These are phyloP conservation scores for Elymnias hypermnestra DNA, from an alignment of 1,140 invertebrate genomes.

Conservation along the genomic window DNA sequence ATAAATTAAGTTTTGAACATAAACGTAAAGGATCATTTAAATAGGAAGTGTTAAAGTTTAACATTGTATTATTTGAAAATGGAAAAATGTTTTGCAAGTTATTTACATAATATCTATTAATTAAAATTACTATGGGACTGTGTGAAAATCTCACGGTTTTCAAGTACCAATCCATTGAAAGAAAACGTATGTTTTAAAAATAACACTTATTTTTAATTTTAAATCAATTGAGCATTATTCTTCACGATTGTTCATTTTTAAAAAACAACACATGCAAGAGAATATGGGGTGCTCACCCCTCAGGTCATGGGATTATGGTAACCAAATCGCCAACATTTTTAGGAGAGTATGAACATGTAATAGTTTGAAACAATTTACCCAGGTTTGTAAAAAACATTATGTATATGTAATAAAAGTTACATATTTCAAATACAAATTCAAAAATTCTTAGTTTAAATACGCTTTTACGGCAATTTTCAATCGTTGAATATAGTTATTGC, in stretches of 20 bases:
- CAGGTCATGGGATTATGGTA: constrained; percentile 2
- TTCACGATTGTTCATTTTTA: constrained; percentile 51
- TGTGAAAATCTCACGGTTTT: constrained; percentile 1
- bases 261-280: constrained; percentile 56
- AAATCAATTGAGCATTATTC: constrained; percentile 30
- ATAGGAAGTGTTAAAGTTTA: too few relatives aligned
- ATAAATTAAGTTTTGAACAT: too few relatives aligned
- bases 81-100: too few relatives aligned
- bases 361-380: not conserved
- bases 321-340: not conserved
- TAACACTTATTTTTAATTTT: constrained; percentile 37
- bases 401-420: too few relatives aligned
- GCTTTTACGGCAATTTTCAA: too few relatives aligned
- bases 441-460: too few relatives aligned
- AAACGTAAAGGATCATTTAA: too few relatives aligned
- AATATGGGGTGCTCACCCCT: constrained; percentile 17
- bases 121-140: too few relatives aligned
- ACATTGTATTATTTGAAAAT: too few relatives aligned
- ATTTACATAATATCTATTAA: too few relatives aligned
- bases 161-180: not conserved
- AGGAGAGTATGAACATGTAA: not conserved
- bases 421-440: too few relatives aligned
- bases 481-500: too few relatives aligned
- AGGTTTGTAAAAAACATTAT: not conserved
- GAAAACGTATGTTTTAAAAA: constrained; percentile 30